A percentile compares a stretch with the other conserved stretches of the same genome.
Evolutionary conservation across 1,140 invertebrate species (phyloP).

Genomic region (Apis mellifera): Amel_HAv3.1 CM009943.2:6121501-6122000

Average conservation of each 20-base stretch:
- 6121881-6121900: too few relatives aligned
- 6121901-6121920: too few relatives aligned
- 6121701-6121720: slow-evolving; percentile 49
- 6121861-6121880: too few relatives aligned
- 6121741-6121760: neutral
- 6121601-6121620: slow-evolving; percentile 8
- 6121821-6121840: too few relatives aligned
- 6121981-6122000: neutral
- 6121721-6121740: slow-evolving; percentile 1
- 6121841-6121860: neutral
- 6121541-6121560: neutral
- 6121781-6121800: neutral
- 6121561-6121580: neutral
- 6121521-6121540: neutral
- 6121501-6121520: neutral
- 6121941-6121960: too few relatives aligned
- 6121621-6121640: slow-evolving; percentile 22
- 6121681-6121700: slow-evolving; percentile 54
- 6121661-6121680: slow-evolving; percentile 27
- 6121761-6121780: neutral
- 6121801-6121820: too few relatives aligned
- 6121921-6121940: neutral
- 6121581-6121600: slow-evolving; percentile 31
- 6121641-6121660: slow-evolving; percentile 27
- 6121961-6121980: too few relatives aligned